phyloP scores from a whole-genome alignment of 2,888 invertebrate genomes.

The Cerastis rubricosa region DNA sequence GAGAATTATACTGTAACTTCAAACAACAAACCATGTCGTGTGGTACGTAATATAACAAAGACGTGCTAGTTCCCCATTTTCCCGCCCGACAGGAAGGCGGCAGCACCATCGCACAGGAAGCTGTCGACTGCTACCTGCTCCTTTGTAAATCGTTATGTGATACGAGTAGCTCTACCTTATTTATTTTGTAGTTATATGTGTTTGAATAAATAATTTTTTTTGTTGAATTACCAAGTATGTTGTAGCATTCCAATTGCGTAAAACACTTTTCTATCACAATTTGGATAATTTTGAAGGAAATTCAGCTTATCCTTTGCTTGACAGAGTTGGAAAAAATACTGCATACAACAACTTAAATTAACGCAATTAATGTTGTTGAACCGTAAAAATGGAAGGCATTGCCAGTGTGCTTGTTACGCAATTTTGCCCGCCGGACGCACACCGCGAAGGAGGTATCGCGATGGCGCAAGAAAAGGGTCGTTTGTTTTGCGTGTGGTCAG shows the following conservation, averaged over 20 bases:
- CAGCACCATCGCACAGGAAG: constrained; percentile 59
- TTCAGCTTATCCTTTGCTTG: background rate
- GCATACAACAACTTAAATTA: background rate
- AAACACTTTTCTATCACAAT: background rate
- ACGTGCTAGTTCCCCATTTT: constrained; percentile 36
- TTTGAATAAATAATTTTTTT: background rate
- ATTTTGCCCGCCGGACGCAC: background rate
- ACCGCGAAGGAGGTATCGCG: background rate
- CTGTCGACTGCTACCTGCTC: constrained; percentile 36
- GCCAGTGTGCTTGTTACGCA: background rate
- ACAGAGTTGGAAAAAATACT: background rate
- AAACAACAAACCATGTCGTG: constrained; percentile 10
- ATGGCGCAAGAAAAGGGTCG: background rate
- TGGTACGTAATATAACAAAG: constrained; percentile 29
- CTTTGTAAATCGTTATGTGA: constrained; percentile 43
- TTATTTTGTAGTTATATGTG: constrained; percentile 3
- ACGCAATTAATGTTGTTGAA: background rate
- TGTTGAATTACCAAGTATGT: background rate
- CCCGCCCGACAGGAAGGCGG: constrained; percentile 44
- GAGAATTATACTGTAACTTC: background rate
- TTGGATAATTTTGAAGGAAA: background rate
- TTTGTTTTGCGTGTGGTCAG: too few species aligned
- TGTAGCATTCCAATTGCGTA: background rate
- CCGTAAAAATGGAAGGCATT: background rate
- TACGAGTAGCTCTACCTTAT: background rate